Percentiles rank a stretch among this genome's conserved stretches.
phyloP scores from a whole-genome alignment of 1,140 invertebrate genomes.

The Paraescarpia echinospica region DNA sequence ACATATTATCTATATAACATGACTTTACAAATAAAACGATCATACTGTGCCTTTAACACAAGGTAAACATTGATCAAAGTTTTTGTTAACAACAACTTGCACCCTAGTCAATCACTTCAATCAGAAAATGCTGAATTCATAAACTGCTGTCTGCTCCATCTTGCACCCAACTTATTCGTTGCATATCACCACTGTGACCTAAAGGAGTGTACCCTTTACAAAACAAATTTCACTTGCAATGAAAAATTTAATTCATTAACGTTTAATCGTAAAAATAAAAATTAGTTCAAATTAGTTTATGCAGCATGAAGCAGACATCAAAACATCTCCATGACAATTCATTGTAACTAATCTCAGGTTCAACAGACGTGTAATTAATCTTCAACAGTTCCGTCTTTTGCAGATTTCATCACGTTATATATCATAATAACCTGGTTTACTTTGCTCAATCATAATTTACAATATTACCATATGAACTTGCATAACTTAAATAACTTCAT shows the following conservation, averaged over 20 bases:
- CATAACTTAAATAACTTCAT: no score
- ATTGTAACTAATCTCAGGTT: background rate
- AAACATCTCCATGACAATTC: background rate
- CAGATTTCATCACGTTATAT: no score
- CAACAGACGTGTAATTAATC: no score
- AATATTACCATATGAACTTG: no score
- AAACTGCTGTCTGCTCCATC: background rate
- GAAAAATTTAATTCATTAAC: background rate
- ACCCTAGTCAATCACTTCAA: background rate
- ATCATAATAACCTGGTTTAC: no score
- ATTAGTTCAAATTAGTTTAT: background rate
- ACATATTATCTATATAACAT: background rate
- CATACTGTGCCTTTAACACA: background rate
- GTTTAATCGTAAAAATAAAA: background rate
- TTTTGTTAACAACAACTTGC: background rate
- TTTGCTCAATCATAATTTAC: no score
- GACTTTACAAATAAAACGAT: background rate
- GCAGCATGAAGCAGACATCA: background rate
- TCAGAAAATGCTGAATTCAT: background rate
- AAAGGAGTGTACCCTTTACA: background rate
- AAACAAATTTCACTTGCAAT: background rate
- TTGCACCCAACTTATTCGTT: background rate
- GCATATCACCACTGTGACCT: background rate
- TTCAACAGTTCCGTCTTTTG: no score
- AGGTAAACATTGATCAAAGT: background rate